Evolutionary conservation across 1,140 invertebrate genomes (phyloP).

Genomic region (Papilio polyxenes): DNA sequence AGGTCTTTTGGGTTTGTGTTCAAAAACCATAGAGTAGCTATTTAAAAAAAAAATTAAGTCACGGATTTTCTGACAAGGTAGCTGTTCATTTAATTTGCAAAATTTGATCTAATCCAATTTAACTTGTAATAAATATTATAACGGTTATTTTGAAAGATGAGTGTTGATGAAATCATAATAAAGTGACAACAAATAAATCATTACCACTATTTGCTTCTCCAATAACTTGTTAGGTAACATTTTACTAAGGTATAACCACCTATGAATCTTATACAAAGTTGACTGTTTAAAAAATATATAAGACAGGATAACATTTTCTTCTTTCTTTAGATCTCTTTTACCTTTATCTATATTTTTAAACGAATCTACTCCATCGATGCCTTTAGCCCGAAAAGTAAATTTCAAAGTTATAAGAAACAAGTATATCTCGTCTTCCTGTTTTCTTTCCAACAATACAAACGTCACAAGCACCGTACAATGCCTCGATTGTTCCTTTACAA

Average conservation of each 20-base stretch:
- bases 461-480: constrained; percentile 45
- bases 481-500: constrained; percentile 50
- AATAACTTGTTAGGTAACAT: too few relatives aligned
- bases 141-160: too few relatives aligned
- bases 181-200: too few relatives aligned
- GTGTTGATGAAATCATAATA: too few relatives aligned
- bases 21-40: constrained; percentile 40
- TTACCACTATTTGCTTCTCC: too few relatives aligned
- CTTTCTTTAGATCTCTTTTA: too few relatives aligned
- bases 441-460: constrained; percentile 49
- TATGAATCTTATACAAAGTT: background rate
- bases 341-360: background rate
- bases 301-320: background rate
- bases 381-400: background rate
- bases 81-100: background rate
- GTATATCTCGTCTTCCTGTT: constrained; percentile 48
- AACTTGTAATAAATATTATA: too few relatives aligned
- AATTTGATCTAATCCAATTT: too few relatives aligned
- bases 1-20: constrained; percentile 41
- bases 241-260: too few relatives aligned
- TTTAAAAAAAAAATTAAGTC: background rate
- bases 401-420: constrained; percentile 47
- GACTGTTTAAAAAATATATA: background rate
- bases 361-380: constrained; percentile 34
- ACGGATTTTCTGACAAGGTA: background rate